Conservation (phyloP, 2,888 invertebrate genomes). For the Mythimna pallens region DNA sequence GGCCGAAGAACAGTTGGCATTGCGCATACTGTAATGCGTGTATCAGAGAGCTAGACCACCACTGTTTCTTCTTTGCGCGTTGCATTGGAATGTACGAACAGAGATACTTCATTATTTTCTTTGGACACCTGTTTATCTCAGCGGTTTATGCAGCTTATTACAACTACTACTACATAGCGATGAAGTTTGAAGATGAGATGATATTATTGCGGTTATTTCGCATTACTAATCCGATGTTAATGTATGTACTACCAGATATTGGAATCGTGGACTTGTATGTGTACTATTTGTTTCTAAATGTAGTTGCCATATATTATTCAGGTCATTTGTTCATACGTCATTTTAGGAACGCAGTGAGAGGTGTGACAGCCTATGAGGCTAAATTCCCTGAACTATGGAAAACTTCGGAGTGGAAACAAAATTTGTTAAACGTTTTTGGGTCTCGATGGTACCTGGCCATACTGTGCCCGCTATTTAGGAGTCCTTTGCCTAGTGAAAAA, state of each 20-base stretch:
- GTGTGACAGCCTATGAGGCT: constrained; percentile 85
- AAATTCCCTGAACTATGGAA: constrained; percentile 87
- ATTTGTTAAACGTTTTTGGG: constrained; percentile 93
- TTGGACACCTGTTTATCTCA: constrained; percentile 92
- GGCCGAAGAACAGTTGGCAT: constrained; percentile 96
- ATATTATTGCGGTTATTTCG: constrained; percentile 57
- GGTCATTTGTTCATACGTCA: constrained; percentile 74
- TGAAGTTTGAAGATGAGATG: constrained; percentile 70
- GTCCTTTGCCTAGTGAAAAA: constrained; percentile 66
- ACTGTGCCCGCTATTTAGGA: constrained; percentile 76
- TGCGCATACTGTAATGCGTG: constrained; percentile 95
- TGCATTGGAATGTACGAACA: constrained; percentile 96
- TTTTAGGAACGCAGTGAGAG: constrained; percentile 87
- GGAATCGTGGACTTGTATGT: constrained; percentile 73
- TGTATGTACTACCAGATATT: constrained; percentile 67
- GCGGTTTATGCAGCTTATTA: constrained; percentile 92
- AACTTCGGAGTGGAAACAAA: constrained; percentile 92
- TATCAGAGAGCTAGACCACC: constrained; percentile 95
- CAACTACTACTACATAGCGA: constrained; percentile 92
- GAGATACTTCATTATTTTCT: constrained; percentile 94
- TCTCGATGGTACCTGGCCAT: constrained; percentile 80
- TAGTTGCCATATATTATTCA: constrained; percentile 72
- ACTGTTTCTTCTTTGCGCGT: constrained; percentile 95
- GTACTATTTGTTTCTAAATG: constrained; percentile 72
- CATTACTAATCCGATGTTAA: constrained; percentile 73